Percentiles rank a stretch among this genome's conserved stretches.
Conservation (phyloP, 2,888 invertebrate genomes). For the Ennomos erosarius region DNA sequence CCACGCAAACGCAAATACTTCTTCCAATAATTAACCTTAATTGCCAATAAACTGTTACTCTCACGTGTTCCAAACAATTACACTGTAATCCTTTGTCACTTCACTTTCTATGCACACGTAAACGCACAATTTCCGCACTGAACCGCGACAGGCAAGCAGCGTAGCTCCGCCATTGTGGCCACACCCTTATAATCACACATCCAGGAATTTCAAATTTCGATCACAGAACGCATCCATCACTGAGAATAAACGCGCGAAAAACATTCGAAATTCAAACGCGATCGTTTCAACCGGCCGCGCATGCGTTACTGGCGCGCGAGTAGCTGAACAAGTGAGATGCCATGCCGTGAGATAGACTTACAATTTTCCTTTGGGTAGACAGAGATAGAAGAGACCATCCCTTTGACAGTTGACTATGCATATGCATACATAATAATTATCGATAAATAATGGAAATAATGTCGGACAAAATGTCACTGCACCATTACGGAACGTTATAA, state of each 20-base stretch:
- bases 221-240: conserved; percentile 44
- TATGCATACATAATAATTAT: conserved; percentile 14
- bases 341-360: conserved; percentile 55
- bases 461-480: conserved; percentile 51
- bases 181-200: conserved; percentile 44
- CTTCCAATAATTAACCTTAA: conserved; percentile 40
- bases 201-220: conserved; percentile 43
- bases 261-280: conserved; percentile 62
- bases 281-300: conserved; percentile 67
- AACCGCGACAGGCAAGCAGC: conserved; percentile 32
- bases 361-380: conserved; percentile 38
- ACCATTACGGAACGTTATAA: conserved; percentile 51
- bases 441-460: conserved; percentile 49
- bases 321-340: conserved; percentile 62
- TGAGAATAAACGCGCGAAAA: conserved; percentile 59
- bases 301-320: conserved; percentile 71
- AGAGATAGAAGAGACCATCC: conserved; percentile 57
- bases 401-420: conserved; percentile 45
- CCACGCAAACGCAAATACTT: neutral
- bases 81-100: conserved; percentile 69
- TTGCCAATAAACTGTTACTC: conserved; percentile 28
- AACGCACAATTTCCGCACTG: conserved; percentile 35
- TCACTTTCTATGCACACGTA: conserved; percentile 60
- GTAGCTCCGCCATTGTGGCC: conserved; percentile 31
- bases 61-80: conserved; percentile 33